phyloP scores from a whole-genome alignment of 2,888 invertebrate species.

The Drosophila rellima region DNA sequence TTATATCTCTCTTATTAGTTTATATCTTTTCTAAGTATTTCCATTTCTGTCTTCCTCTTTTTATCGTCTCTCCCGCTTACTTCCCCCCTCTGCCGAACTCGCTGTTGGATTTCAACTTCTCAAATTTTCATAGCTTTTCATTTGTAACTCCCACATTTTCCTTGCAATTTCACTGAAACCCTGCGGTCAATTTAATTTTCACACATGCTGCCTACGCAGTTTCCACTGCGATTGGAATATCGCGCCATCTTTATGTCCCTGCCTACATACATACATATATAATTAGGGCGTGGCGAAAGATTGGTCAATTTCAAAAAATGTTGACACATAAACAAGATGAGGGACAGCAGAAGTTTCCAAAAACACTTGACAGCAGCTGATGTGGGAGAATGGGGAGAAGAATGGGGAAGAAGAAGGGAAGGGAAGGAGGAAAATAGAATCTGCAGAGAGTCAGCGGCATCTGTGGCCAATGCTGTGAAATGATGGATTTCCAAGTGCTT shows the following conservation, averaged over 20 bases:
- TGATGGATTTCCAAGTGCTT: conserved; percentile 46
- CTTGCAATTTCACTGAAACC: conserved; percentile 3
- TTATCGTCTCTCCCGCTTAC: no score
- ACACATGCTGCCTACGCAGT: conserved; percentile 19
- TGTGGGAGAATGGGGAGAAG: not conserved
- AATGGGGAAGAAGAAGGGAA: not conserved
- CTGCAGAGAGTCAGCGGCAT: conserved; percentile 3
- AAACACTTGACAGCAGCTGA: conserved; percentile 35
- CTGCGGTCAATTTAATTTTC: conserved; percentile 51
- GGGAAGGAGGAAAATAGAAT: no score
- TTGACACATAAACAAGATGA: conserved; percentile 30
- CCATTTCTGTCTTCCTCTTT: not conserved
- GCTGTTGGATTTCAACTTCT: not conserved
- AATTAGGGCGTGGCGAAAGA: conserved; percentile 35
- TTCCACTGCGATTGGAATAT: not conserved
- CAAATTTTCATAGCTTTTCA: conserved; percentile 10
- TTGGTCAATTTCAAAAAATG: conserved; percentile 45
- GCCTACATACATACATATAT: conserved; percentile 19
- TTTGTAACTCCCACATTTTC: conserved; percentile 15
- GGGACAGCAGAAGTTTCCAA: not conserved
- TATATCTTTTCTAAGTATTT: no score
- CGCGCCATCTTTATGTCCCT: conserved; percentile 20
- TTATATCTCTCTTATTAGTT: no score
- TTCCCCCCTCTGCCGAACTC: not conserved
- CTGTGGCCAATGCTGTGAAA: conserved; percentile 12